Base-by-base conservation (phyloP, 2,888 invertebrate species). In the Leptogaster cylindrica region DNA sequence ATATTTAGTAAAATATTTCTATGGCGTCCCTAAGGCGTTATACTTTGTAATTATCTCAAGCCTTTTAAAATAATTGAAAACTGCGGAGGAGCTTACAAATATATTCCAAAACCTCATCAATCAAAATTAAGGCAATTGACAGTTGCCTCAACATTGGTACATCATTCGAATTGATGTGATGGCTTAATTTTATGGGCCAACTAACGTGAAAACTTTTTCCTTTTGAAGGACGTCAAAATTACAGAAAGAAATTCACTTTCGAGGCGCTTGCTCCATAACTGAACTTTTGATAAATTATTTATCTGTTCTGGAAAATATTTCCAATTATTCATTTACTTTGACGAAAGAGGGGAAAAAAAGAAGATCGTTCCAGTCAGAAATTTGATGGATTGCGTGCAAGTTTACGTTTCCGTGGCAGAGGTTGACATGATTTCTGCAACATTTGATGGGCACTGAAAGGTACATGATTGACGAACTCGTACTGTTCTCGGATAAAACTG, bases 331-430 rank as follows among this genome's bases (percentile, higher is more conserved):
- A 50, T 50, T 50, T 50, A 50, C 50, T 25, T 25, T 28, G n/a
- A n/a, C n/a, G n/a, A n/a, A n/a, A n/a, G 25, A 27, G 16, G 50
- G 14, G 50, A 50, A 50, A 27, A 28, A 50, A 25, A 23, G 27
- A 50, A 31, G 10, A 31, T 8, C 50, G 16, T 25, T 28, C 7
- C 28, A 14, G 14, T 25, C 27, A 50, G 27, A 50, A 50, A 50
- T 50, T 50, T 50, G 50, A 50, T 50, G 50, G 50, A 50, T 50
- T 50, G 50, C 50, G 50, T 50, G 50, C 28, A 27, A 50, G 50
- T 5, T 27, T 12, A 28, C 6, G 27, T 50, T n/a, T 14, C 50
- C 14, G 50, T 14, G 25, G 50, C 27, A 7, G 7, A 27, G 27
- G 12, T 46, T 50, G 50, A 50, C 50, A 28, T 50, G 50, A 50